Conservation (phyloP, 1,140 invertebrate species). For the Pomacea maculata region DNA sequence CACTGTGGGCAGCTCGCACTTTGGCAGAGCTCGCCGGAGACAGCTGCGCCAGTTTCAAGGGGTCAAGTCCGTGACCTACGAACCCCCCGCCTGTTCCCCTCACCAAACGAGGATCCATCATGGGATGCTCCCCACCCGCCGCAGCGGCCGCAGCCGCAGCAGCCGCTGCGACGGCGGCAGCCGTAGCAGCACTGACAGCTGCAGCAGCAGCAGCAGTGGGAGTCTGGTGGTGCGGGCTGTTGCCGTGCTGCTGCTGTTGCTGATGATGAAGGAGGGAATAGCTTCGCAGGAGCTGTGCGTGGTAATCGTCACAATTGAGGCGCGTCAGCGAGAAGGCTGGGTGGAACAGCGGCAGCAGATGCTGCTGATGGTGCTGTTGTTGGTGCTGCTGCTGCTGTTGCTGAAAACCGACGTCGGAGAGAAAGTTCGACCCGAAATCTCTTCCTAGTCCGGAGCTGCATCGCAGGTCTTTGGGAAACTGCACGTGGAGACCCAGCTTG, state of each 20-base stretch:
- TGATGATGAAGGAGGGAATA: slow-evolving; percentile 32
- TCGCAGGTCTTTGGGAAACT: slow-evolving; percentile 6
- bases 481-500: slow-evolving; percentile 4
- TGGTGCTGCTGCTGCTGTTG: not conserved
- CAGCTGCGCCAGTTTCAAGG: slow-evolving; percentile 16
- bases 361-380: slow-evolving; percentile 11
- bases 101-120: slow-evolving; percentile 7
- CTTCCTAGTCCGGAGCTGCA: not conserved
- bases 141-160: not conserved
- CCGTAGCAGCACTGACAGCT: slow-evolving; percentile 18
- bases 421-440: not conserved
- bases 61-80: slow-evolving; percentile 7
- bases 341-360: slow-evolving; percentile 35
- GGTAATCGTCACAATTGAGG: slow-evolving; percentile 44
- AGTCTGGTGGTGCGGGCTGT: slow-evolving; percentile 15
- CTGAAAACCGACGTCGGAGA: not conserved
- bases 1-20: too few relatives aligned
- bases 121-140: not conserved
- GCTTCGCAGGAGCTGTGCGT: slow-evolving; percentile 43
- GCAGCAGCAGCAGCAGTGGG: slow-evolving; percentile 10
- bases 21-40: not conserved
- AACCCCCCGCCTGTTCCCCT: slow-evolving; percentile 2
- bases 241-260: slow-evolving; percentile 21
- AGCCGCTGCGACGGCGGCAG: slow-evolving; percentile 1
- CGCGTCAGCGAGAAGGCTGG: slow-evolving; percentile 49